Evolutionary conservation across 2,113 vertebrate species (phyloP), one percentile per base, ranked within the genome.

Genomic region (Bos indicus): DNA sequence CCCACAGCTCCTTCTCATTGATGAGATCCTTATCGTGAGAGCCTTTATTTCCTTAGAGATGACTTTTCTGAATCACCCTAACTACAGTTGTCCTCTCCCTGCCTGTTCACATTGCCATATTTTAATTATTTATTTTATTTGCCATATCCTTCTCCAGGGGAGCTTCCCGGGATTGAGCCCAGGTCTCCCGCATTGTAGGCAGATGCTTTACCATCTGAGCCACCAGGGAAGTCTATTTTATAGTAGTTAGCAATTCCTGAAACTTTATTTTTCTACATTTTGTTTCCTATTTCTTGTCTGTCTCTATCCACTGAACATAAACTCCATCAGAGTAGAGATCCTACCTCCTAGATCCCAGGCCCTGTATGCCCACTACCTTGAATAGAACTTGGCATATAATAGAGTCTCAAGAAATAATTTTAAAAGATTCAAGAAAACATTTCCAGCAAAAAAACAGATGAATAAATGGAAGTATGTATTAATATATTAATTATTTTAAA

Each of bases 401-500:
- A 82, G 54, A 88, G 33, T 64, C 54, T 74, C n/a, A 91, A 91
- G 77, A 95, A 95, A 84, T 95, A 85, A 74, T 74, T 94, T 92
- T 2, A 81, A 88, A 91, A 88, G 59, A 36, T 81, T 97, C 56
- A 81, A 54, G 12, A 85, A 87, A 43, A 83, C 56, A 94, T 95
- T 88, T 87, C 71, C 23, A 91, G n/a, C 67, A 85, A 96, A 96
- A 93, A 3, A 71, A 83, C 12, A 56, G 43, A 62, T 36, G 36
- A 71, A 64, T 60, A 9, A 3, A n/a, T 80, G 16, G 17, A 67
- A 62, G 3, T 67, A 90, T 82, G 40, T 9, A 77, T 95, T 91
- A 59, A 43, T 17, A 62, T 26, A 81, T 78, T 85, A 94, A 48
- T 91, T 90, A 93, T 88, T 88, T 92, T 9, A 33, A 87, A 89